Evolutionary conservation across 2,888 invertebrate genomes (phyloP).

Genomic region (Aricia artaxerxes): DNA sequence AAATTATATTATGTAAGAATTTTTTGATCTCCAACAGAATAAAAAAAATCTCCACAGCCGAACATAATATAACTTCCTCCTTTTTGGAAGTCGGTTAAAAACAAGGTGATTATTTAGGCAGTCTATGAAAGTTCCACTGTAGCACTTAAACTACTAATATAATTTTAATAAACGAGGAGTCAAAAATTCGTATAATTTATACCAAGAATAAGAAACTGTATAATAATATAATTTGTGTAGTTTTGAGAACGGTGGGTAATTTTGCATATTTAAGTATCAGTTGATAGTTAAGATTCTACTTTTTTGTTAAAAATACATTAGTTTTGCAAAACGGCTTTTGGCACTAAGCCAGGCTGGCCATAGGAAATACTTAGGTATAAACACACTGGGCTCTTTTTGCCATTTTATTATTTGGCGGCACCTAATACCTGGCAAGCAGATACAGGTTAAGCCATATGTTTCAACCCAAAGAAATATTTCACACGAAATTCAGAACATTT

Average conservation of each 20-base stretch:
- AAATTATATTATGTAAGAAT: no score
- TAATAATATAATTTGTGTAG: not conserved
- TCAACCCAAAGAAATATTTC: slow-evolving; percentile 7
- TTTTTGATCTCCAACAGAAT: no score
- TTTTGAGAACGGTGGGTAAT: not conserved
- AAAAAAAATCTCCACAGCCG: no score
- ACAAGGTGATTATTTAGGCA: no score
- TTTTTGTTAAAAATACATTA: no score
- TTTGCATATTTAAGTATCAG: no score
- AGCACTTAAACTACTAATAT: not conserved
- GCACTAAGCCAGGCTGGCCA: not conserved
- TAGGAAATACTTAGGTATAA: not conserved
- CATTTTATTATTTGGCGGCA: not conserved
- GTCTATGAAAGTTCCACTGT: no score
- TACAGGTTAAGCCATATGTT: not conserved
- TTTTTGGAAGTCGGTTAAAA: no score
- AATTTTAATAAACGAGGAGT: not conserved
- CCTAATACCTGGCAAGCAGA: not conserved
- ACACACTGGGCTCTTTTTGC: no score
- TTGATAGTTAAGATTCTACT: no score
- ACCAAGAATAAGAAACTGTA: no score
- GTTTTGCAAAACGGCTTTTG: not conserved
- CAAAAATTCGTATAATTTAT: not conserved
- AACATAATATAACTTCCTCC: no score
- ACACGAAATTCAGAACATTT: not conserved